A percentile compares a stretch with the other conserved stretches of the same genome.
These are phyloP conservation scores for Cacoxenus indagator DNA, from an alignment of 2,888 invertebrate species.

Conservation along the genomic window DNA sequence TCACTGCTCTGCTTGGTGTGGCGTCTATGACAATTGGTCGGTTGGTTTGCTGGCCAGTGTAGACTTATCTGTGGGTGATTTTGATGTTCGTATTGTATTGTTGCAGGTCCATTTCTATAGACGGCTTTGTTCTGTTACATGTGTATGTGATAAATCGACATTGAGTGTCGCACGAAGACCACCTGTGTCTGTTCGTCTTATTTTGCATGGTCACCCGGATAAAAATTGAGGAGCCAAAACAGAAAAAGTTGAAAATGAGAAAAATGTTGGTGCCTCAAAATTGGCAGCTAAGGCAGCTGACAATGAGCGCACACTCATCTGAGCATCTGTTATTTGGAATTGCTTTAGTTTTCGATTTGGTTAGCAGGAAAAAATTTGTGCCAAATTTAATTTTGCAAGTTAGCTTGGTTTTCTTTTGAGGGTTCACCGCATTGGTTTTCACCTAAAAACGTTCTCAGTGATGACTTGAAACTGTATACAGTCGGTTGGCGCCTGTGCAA, in stretches of 20 bases:
- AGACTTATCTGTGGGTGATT: conserved; percentile 14
- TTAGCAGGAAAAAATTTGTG: no score
- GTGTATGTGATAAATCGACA: conserved; percentile 2
- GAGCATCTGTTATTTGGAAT: no score
- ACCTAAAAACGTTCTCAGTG: no score
- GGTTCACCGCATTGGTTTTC: no score
- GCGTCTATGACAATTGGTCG: no score
- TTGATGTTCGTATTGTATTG: neutral
- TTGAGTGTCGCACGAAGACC: neutral
- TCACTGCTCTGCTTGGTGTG: neutral
- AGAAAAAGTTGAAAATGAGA: neutral
- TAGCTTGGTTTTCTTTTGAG: no score
- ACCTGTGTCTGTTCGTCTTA: neutral
- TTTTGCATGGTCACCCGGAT: neutral
- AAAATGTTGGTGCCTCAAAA: neutral
- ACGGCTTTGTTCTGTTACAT: neutral
- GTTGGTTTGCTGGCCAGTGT: no score
- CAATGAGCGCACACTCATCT: no score
- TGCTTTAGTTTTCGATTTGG: no score
- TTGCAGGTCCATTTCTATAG: neutral
- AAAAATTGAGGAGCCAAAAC: neutral
- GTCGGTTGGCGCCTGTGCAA: no score
- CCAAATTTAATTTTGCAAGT: no score
- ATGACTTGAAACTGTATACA: no score
- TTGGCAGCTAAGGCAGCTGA: neutral